phyloP scores from a whole-genome alignment of 2,113 vertebrate genomes.

The Neoarius graeffei region DNA sequence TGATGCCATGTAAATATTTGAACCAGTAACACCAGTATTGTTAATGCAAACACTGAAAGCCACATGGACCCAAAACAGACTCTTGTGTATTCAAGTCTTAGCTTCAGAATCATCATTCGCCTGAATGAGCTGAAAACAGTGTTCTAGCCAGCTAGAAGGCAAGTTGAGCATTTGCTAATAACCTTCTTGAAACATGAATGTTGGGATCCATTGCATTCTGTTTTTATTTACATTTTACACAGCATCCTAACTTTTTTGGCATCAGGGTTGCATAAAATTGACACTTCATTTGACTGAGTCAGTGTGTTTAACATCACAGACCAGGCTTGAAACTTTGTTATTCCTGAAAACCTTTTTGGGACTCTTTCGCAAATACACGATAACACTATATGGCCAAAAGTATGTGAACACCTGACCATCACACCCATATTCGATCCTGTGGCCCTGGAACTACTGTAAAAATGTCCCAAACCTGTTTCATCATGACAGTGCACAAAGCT shows the following conservation, averaged over 20 bases:
- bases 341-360: neutral
- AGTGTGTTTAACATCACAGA: neutral
- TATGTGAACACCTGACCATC: neutral
- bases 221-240: no score
- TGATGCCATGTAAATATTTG: constrained; percentile 4
- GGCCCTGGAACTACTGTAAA: neutral
- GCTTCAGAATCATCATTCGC: neutral
- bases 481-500: neutral
- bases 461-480: neutral
- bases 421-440: neutral
- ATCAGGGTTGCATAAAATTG: neutral
- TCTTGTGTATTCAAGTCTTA: neutral
- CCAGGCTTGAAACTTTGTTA: neutral
- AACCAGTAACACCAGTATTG: neutral
- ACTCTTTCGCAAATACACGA: neutral
- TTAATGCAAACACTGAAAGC: neutral
- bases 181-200: neutral
- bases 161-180: neutral
- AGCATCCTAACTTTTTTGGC: no score
- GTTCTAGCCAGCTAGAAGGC: neutral
- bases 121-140: neutral
- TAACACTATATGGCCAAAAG: neutral
- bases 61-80: neutral
- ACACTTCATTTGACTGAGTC: neutral
- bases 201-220: no score